phyloP scores from a whole-genome alignment of 2,113 vertebrate genomes.

The Ascaphus truei region DNA sequence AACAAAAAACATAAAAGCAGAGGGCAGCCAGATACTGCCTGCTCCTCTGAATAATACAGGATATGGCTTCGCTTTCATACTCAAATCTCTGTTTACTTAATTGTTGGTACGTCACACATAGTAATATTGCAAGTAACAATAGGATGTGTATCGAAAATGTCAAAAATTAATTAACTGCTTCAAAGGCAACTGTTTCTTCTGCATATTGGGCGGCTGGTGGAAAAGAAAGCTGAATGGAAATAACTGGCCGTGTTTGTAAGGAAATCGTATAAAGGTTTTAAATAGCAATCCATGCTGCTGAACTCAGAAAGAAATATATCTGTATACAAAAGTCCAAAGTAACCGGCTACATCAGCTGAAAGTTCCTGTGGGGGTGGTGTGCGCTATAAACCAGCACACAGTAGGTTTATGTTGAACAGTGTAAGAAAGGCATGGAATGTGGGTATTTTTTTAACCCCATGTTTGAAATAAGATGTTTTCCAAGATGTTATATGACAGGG shows the following conservation, averaged over 20 bases:
- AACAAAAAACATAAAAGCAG: slow-evolving; percentile 25
- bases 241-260: background rate
- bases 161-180: slow-evolving; percentile 22
- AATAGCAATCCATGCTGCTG: too few species aligned
- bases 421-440: too few species aligned
- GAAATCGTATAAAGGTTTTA: too few species aligned
- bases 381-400: too few species aligned
- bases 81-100: slow-evolving; percentile 35
- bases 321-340: too few species aligned
- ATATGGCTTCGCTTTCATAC: slow-evolving; percentile 6
- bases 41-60: slow-evolving; percentile 4
- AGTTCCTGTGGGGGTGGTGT: too few species aligned
- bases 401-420: too few species aligned
- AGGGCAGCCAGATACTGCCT: slow-evolving; percentile 3
- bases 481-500: too few species aligned
- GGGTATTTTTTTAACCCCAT: too few species aligned
- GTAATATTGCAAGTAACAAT: slow-evolving; percentile 27
- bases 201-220: background rate
- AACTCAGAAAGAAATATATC: too few species aligned
- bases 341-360: too few species aligned
- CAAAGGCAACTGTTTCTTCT: background rate
- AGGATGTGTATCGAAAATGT: background rate
- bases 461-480: too few species aligned
- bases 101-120: slow-evolving; percentile 26
- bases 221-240: background rate